Base-by-base conservation (phyloP, 2,888 invertebrate species). In the Zele albiditarsus region DNA sequence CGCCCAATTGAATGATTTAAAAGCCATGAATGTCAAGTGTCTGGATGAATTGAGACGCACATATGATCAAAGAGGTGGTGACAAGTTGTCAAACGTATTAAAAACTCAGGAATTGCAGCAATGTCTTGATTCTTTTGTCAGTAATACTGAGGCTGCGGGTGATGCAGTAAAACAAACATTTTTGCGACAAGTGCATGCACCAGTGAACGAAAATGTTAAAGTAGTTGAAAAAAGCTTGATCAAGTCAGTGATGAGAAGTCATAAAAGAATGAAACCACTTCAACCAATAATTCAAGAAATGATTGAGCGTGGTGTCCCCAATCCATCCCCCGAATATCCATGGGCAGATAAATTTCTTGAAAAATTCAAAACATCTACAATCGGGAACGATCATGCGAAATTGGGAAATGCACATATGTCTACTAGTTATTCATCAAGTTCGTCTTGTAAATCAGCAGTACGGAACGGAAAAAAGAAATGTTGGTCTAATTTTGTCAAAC, bases 321-420 rank as follows among this genome's bases (percentile, higher is more conserved):
- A 23, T 58, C 53, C 49, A 46, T 53, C 27, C 5, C 53, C 60
- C 0, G 38, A 70, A 4, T 71, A 63, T 57, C 38, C 49, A 2
- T 78, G 62, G 74, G 76, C 75, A 8, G 28, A 58, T 28, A 12
- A 71, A 0, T 71, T 79, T n/a, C 20, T 77, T n/a, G 58, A 53
- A 2, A 42, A 65, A 16, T 75, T 68, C 66, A 27, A 60, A n/a
- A 62, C 66, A 10, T 76, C 75, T 14, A 60, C 58, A 10, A 77
- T 74, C 12, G 12, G n/a, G 10, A 69, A 71, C 38, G 63, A 58
- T 14, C 31, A 75, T 14, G 73, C 62, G 0, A 75, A 63, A 74
- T 60, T 80, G 25, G 58, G 65, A 12, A 73, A 66, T 6, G 33
- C 66, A 16, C 75, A 69, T 14, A 71, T 65, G 0, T 65, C 62